Evolutionary conservation across 1,140 invertebrate genomes (phyloP), one percentile per base, ranked within the genome.

Genomic region (Macrocentrus cingulum): DNA sequence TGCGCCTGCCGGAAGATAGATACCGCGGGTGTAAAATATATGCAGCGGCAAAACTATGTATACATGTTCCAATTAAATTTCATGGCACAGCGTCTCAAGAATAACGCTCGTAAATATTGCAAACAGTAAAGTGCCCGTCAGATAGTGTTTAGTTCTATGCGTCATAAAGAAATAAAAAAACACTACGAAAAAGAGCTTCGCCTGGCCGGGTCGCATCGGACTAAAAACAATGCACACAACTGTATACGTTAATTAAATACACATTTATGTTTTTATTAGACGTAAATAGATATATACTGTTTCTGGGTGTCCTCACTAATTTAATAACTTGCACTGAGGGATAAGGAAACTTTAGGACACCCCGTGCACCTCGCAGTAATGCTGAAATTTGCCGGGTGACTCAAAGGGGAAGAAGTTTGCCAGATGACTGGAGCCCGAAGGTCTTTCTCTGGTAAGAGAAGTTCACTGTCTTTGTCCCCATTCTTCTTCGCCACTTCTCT

Each of bases 1-100:
- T 25, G 42, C 45, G 34, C 32, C 46, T 23, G 15, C 48, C 22
- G 29, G 37, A 60, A 60, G 37, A 61, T 59, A 49, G 36, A 56
- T 53, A 63, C 53, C 39, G 34, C 55, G 53, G 55, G 36, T 60
- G 39, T 63, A 44, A n/a, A 60, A 57, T 41, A 39, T 19, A 37
- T 20, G 42, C 44, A 29, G 45, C 16, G 23, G 25, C 46, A 41
- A 34, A 36, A 56, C 37, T 36, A 39, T 50, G 36, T 36, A 39
- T 41, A 41, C 20, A 48, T n/a, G 52, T 50, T 46, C 23, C 61
- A 63, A 61, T 66, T 63, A 66, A 66, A 61, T 59, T 63, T 66
- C 64, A 66, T 56, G 46, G 56, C 45, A 22, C 32, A 52, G 48
- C 36, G n/a, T n/a, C 48, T 44, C 39, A 1, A 36, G 32, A 36